Evolutionary conservation across 1,140 invertebrate species (phyloP).

Genomic region (Drosophila ogumai): DNA sequence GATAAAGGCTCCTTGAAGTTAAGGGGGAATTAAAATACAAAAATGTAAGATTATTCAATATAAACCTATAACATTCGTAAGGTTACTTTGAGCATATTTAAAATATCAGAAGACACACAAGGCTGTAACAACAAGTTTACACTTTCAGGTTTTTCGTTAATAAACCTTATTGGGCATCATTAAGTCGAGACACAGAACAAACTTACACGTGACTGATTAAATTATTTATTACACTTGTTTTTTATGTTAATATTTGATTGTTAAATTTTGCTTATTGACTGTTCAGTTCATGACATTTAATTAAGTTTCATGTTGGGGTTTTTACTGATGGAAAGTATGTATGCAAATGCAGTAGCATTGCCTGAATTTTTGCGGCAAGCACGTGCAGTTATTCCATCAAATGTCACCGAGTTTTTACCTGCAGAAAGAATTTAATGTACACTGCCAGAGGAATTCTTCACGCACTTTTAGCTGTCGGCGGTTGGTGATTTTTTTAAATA

Average conservation of each 20-base stretch:
- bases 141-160: constrained; percentile 3
- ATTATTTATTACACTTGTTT: neutral
- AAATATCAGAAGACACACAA: too few relatives aligned
- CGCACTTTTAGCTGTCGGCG: neutral
- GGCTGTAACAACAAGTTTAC: neutral
- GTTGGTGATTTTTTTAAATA: neutral
- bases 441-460: neutral
- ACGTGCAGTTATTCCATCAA: neutral
- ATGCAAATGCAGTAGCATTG: constrained; percentile 4
- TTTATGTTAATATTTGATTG: constrained; percentile 5
- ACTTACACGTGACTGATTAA: constrained; percentile 8
- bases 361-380: neutral
- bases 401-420: constrained; percentile 15
- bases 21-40: neutral
- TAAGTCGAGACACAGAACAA: constrained; percentile 7
- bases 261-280: constrained; percentile 17
- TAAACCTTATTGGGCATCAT: constrained; percentile 6
- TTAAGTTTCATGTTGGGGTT: constrained; percentile 8
- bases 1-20: neutral
- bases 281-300: constrained; percentile 38
- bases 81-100: neutral
- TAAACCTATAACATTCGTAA: neutral
- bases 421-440: neutral
- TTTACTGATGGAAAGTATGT: constrained; percentile 6
- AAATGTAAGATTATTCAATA: neutral